Percentiles rank a stretch among this genome's conserved stretches.
phyloP scores from a whole-genome alignment of 2,797 vertebrate genomes.

The Miichthys miiuy region DNA sequence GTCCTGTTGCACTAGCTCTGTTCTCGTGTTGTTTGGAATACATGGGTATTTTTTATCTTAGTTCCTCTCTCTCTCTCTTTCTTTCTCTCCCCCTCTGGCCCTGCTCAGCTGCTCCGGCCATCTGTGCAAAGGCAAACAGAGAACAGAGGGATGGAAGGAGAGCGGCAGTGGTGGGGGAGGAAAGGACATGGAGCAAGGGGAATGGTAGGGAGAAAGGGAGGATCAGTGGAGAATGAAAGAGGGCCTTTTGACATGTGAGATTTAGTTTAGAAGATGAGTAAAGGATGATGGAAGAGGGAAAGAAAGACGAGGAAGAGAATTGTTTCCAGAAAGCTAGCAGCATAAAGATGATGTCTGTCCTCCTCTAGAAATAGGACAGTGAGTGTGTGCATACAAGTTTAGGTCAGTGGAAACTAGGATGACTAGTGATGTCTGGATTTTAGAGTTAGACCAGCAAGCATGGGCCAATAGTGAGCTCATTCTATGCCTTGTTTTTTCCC shows the following conservation, averaged over 20 bases:
- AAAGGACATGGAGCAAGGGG: conserved; percentile 38
- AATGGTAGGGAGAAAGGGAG: conserved; percentile 50
- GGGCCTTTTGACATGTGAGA: conserved; percentile 51
- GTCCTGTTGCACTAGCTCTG: conserved; percentile 57
- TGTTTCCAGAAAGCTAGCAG: conserved; percentile 64
- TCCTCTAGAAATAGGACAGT: conserved; percentile 64
- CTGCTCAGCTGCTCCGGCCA: conserved; percentile 86
- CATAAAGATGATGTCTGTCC: conserved; percentile 69
- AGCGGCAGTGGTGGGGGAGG: conserved; percentile 40
- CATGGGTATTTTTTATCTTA: conserved; percentile 18
- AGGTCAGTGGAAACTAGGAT: conserved; percentile 78
- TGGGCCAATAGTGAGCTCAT: conserved; percentile 75
- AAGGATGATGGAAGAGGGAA: conserved; percentile 50
- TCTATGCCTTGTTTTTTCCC: conserved; percentile 60
- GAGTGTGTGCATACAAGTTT: conserved; percentile 56
- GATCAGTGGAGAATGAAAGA: conserved; percentile 59
- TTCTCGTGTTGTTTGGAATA: conserved; percentile 53
- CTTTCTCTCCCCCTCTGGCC: conserved; percentile 70
- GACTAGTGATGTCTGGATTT: conserved; percentile 73
- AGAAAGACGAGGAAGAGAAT: conserved; percentile 47
- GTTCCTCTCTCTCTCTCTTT: conserved; percentile 25
- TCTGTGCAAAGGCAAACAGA: conserved; percentile 85
- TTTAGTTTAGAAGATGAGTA: conserved; percentile 60
- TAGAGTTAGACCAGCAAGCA: conserved; percentile 55
- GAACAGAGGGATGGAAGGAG: conserved; percentile 74